A percentile compares a stretch with the other conserved stretches of the same genome.
Evolutionary conservation across 1,140 invertebrate species (phyloP).

Genomic region (Paramacrobiotus metropolitanus): DNA sequence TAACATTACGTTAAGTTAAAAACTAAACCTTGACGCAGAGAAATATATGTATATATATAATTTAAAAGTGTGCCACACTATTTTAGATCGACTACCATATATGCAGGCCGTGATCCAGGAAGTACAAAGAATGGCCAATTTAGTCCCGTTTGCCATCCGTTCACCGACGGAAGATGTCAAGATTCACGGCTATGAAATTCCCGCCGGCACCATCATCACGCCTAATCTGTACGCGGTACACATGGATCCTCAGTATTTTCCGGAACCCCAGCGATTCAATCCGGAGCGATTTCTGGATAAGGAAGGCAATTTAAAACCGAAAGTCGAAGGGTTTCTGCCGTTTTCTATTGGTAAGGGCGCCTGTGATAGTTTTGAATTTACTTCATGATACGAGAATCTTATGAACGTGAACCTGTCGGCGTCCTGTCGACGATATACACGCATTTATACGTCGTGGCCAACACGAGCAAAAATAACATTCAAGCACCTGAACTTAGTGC

Average conservation of each 20-base stretch:
- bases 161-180: neutral
- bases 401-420: too few species aligned
- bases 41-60: too few species aligned
- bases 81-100: neutral
- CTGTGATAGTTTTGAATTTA: conserved; percentile 63
- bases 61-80: too few species aligned
- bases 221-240: conserved; percentile 60
- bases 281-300: conserved; percentile 44
- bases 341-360: neutral
- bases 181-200: conserved; percentile 29
- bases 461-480: too few species aligned
- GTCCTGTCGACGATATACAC: too few species aligned
- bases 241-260: conserved; percentile 38
- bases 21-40: too few species aligned
- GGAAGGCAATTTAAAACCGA: conserved; percentile 32
- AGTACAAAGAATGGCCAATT: neutral
- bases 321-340: conserved; percentile 39
- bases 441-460: too few species aligned
- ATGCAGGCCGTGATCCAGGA: neutral
- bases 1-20: too few species aligned
- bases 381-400: too few species aligned
- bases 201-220: conserved; percentile 37
- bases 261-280: conserved; percentile 36
- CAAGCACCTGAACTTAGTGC: too few species aligned
- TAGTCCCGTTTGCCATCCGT: neutral